Evolutionary conservation across 2,797 vertebrate species (phyloP), one percentile per base, ranked within the genome.

Genomic region (Galaxias olidus): DNA sequence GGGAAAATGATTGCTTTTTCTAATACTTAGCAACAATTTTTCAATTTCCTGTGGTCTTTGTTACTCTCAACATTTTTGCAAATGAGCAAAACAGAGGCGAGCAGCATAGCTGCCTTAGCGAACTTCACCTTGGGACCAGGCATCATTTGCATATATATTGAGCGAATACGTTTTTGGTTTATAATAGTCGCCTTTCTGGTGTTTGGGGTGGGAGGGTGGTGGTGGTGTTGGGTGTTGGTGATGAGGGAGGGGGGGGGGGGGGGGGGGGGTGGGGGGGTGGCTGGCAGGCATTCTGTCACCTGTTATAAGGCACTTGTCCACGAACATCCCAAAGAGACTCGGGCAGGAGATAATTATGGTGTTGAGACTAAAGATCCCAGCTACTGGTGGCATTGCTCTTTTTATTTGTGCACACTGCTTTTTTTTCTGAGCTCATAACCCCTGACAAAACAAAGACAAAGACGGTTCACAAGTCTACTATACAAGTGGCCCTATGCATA

Each of bases 131-230:
- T 87, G 91, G 91, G 91, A 91, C 91, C 61, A 76, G 74, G 84
- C 78, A 60, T 78, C 85, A 94, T 95, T 94, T 95, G 93, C 93
- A 94, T 95, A 94, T 95, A 93, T 94, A 95, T 94, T 94, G 92
- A 92, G 91, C 92, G 89, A 92, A 93, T 94, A 92, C 92, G 92
- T 92, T 94, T 92, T 94, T 91, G 86, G 88, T 90, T 92, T 92
- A 91, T 92, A 91, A 91, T 88, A 89, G 90, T 90, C 85, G 87
- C 87, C 84, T 82, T 85, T 89, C 85, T 73, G 78, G 71, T 82
- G 75, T 77, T n/a, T n/a, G 41, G n/a, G 10, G 55, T 20, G 86
- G 80, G 85, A 41, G 46, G 86, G 62, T 86, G 85, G 71, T 81
- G 77, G 5, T 79, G 78, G 86, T 81, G 80, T 63, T n/a, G n/a